Conservation (phyloP, 2,888 invertebrate species). For the Nomada fucata region DNA sequence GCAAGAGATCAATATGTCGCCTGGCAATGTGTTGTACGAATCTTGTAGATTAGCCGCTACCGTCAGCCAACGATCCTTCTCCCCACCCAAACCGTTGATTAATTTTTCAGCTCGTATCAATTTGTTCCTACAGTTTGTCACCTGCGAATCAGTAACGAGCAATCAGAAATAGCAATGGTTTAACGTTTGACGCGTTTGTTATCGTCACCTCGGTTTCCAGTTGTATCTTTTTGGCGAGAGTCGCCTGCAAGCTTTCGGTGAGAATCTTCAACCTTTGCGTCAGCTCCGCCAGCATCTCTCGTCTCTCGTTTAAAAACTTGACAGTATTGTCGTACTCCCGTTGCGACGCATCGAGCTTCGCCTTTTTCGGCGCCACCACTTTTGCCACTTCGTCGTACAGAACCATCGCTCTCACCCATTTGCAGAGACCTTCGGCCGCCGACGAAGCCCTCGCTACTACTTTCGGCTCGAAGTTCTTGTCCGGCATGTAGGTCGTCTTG, state of each 20-base stretch:
- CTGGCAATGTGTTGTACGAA: constrained; percentile 86
- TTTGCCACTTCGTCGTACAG: constrained; percentile 89
- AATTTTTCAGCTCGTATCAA: constrained; percentile 88
- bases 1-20: constrained; percentile 87
- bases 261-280: constrained; percentile 86
- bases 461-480: constrained; percentile 88
- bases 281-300: constrained; percentile 86
- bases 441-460: constrained; percentile 90
- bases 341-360: constrained; percentile 88
- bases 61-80: constrained; percentile 87
- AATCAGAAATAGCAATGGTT: too few species aligned
- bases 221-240: constrained; percentile 85
- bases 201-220: constrained; percentile 85
- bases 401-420: constrained; percentile 91
- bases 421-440: constrained; percentile 90
- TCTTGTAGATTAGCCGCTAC: constrained; percentile 85
- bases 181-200: background rate
- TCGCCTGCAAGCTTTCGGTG: constrained; percentile 83
- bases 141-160: constrained; percentile 27
- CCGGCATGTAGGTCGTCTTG: constrained; percentile 87
- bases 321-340: constrained; percentile 87
- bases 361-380: constrained; percentile 89
- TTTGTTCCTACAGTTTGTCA: constrained; percentile 87
- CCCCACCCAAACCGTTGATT: constrained; percentile 88
- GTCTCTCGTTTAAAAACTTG: constrained; percentile 87